phyloP scores from a whole-genome alignment of 2,797 vertebrate species.

The Chromobotia macracanthus region DNA sequence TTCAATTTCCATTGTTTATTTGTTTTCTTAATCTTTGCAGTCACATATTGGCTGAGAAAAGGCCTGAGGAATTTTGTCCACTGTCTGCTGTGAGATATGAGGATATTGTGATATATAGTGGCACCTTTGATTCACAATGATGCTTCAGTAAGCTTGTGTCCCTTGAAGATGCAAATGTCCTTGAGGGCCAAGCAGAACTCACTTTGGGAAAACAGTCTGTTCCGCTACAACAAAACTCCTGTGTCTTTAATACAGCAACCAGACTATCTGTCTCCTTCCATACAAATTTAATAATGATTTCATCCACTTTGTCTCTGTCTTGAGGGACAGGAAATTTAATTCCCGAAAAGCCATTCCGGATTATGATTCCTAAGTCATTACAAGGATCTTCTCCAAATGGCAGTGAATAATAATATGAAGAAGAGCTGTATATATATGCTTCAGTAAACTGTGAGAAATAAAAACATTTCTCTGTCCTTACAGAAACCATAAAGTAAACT shows the following conservation, averaged over 20 bases:
- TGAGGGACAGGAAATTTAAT: slow-evolving; percentile 59
- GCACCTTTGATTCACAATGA: slow-evolving; percentile 13
- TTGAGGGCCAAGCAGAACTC: slow-evolving; percentile 17
- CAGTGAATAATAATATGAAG: slow-evolving; percentile 34
- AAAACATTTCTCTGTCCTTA: background rate
- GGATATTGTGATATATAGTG: background rate
- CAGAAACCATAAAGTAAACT: background rate
- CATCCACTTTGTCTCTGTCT: slow-evolving; percentile 61
- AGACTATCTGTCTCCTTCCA: slow-evolving; percentile 57
- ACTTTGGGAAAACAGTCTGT: background rate
- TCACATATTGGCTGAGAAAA: background rate
- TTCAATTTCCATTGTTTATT: background rate
- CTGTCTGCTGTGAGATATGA: slow-evolving; percentile 15
- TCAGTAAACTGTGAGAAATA: slow-evolving; percentile 27
- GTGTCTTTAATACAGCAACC: slow-evolving; percentile 47
- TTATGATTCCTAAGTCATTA: slow-evolving; percentile 51
- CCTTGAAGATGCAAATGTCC: slow-evolving; percentile 22
- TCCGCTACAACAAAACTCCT: slow-evolving; percentile 3
- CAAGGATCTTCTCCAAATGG: slow-evolving; percentile 39
- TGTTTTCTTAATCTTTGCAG: background rate
- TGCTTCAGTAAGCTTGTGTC: slow-evolving; percentile 2
- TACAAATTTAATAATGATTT: slow-evolving; percentile 63
- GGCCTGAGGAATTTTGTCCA: background rate
- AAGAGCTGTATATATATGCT: background rate
- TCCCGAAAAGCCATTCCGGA: slow-evolving; percentile 60